Evolutionary conservation across 2,113 vertebrate species (phyloP).

Genomic region (Mustelus asterias): DNA sequence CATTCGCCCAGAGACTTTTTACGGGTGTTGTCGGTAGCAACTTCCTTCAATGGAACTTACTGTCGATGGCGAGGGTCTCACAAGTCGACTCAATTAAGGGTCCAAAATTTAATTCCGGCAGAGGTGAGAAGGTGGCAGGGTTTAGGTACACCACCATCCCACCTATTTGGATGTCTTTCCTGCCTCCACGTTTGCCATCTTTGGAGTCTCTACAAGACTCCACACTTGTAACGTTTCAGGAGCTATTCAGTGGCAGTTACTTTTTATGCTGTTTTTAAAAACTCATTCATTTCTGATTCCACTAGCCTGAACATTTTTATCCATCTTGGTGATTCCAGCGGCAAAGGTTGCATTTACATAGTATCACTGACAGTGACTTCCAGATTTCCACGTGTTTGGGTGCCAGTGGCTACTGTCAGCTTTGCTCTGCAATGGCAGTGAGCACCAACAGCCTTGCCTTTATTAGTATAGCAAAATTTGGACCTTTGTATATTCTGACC

Average conservation of each 20-base stretch:
- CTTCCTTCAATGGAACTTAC: neutral
- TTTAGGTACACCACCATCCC: too few species aligned
- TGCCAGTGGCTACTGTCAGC: neutral
- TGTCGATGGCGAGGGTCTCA: too few species aligned
- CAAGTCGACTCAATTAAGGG: too few species aligned
- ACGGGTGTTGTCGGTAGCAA: neutral
- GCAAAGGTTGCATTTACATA: neutral
- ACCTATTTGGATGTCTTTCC: too few species aligned
- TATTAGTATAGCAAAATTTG: neutral
- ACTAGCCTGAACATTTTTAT: neutral
- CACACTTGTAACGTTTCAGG: neutral
- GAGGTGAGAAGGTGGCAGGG: too few species aligned
- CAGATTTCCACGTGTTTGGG: neutral
- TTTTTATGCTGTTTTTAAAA: neutral
- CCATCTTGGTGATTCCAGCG: neutral
- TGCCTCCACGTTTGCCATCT: too few species aligned
- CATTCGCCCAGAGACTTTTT: neutral
- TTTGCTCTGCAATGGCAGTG: neutral
- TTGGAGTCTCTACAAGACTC: neutral
- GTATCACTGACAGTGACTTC: neutral
- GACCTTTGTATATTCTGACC: neutral
- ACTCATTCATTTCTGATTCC: neutral
- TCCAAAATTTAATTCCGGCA: too few species aligned
- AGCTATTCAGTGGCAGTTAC: neutral
- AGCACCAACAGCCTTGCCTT: neutral